Conservation (phyloP, 2,113 vertebrate species). For the Casuarius casuarius region DNA sequence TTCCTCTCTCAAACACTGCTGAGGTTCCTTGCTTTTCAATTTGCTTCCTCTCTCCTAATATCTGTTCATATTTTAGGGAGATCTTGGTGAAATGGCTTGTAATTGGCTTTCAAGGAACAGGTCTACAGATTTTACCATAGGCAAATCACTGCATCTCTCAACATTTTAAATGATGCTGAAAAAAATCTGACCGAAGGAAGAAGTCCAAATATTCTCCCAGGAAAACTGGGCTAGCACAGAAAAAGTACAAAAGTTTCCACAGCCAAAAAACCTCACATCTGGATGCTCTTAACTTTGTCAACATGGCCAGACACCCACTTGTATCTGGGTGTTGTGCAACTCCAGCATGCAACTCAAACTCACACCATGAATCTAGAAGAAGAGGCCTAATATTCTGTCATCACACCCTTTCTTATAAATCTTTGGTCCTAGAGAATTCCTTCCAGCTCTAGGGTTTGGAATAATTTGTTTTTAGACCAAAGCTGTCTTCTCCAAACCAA, state of each 20-base stretch:
- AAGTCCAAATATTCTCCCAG: background rate
- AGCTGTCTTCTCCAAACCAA: conserved; percentile 38
- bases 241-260: conserved; percentile 39
- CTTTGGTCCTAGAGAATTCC: conserved; percentile 7
- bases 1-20: background rate
- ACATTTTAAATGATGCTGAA: background rate
- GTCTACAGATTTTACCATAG: background rate
- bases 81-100: background rate
- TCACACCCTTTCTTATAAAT: conserved; percentile 54
- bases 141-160: background rate
- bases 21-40: background rate
- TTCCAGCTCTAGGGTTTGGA: conserved; percentile 45
- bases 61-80: background rate
- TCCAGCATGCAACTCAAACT: conserved; percentile 45
- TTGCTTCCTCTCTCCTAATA: background rate
- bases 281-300: conserved; percentile 62
- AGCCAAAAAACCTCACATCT: conserved; percentile 61
- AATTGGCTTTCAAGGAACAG: background rate
- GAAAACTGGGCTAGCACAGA: conserved; percentile 22
- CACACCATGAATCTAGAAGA: conserved; percentile 27
- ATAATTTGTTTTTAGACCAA: conserved; percentile 30
- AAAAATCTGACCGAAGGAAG: background rate
- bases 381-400: conserved; percentile 10
- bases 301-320: conserved; percentile 47
- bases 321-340: conserved; percentile 50